Percentiles rank a stretch among this genome's conserved stretches.
These are phyloP conservation scores for Notiomystis cincta DNA, from an alignment of 2,113 vertebrate genomes.

Conservation along the genomic window DNA sequence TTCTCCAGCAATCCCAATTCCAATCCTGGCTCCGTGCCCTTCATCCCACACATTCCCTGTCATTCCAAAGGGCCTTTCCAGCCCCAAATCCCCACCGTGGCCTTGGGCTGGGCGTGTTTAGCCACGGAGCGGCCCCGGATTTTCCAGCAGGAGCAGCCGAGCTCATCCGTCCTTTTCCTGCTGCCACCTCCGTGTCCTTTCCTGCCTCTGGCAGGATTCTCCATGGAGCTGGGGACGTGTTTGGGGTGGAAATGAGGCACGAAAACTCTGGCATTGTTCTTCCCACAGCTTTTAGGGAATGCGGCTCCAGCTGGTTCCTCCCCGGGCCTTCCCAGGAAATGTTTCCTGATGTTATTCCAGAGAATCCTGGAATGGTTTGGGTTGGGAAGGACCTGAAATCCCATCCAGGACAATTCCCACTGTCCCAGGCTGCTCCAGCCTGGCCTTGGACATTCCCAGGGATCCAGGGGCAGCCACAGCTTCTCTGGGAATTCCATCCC, in stretches of 20 bases:
- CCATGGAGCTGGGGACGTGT: rapidly evolving
- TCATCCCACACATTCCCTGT: not conserved
- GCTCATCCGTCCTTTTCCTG: not conserved
- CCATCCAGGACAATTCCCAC: not conserved
- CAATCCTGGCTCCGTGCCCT: not conserved
- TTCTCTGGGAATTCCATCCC: not conserved
- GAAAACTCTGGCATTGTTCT: rapidly evolving
- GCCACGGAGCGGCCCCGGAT: not conserved
- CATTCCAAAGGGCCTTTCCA: not conserved
- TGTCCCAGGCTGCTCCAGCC: rapidly evolving
- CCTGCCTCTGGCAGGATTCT: not conserved
- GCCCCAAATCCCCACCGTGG: rapidly evolving
- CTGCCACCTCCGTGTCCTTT: not conserved
- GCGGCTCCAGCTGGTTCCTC: not conserved
- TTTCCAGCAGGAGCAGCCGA: not conserved
- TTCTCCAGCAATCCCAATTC: not conserved
- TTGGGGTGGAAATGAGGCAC: not conserved
- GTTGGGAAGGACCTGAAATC: not conserved
- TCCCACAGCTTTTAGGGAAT: not conserved
- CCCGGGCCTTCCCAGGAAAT: rapidly evolving
- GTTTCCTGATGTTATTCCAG: not conserved
- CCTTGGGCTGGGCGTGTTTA: not conserved
- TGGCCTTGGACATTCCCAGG: rapidly evolving
- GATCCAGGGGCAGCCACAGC: not conserved
- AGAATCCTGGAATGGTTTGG: not conserved